Base-by-base conservation (phyloP, 2,888 invertebrate genomes). In the Dexiosoma caninum region DNA sequence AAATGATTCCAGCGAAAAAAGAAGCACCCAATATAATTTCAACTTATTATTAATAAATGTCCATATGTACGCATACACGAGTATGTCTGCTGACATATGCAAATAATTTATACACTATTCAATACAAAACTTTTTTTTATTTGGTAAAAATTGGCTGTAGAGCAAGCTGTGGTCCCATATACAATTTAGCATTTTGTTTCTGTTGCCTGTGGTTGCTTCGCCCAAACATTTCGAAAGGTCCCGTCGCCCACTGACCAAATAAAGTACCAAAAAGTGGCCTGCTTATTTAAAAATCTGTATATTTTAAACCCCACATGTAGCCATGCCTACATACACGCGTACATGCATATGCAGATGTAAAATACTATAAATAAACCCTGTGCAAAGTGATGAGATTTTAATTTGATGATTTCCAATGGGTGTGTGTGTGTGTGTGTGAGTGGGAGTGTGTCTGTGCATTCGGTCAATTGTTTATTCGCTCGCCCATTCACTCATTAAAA, bases 341-440 rank as follows among this genome's bases (percentile, higher is more conserved):
- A 60, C 30, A 40, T 12, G 19, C 5, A 23, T n/a, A n/a, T n/a
- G n/a, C n/a, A n/a, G n/a, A n/a, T n/a, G n/a, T n/a, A n/a, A n/a
- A n/a, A 46, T 16, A 2, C 4, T 19, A 55, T 12, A 60, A 49
- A 59, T 23, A 60, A 60, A 60, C 16, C 46, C 49, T 71, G 42
- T 59, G 60, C 53, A 60, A 72, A 78, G 67, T 78, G 59, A 78
- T 78, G 60, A 78, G 78, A 60, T 72, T 78, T 78, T 72, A 78
- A 78, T 78, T 71, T 72, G 60, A 78, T 66, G 71, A 42, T 78
- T 60, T 60, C 64, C 40, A 32, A 12, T 37, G 30, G 27, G 51
- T 32, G 35, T 66, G 27, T 64, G 14, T 57, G 12, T 27, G 12
- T 44, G 1, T 42, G 12, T 10, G 4, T 12, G 8, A 42, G 2